Base-by-base conservation (phyloP, 2,797 vertebrate species). In the Onychomys leucogaster region DNA sequence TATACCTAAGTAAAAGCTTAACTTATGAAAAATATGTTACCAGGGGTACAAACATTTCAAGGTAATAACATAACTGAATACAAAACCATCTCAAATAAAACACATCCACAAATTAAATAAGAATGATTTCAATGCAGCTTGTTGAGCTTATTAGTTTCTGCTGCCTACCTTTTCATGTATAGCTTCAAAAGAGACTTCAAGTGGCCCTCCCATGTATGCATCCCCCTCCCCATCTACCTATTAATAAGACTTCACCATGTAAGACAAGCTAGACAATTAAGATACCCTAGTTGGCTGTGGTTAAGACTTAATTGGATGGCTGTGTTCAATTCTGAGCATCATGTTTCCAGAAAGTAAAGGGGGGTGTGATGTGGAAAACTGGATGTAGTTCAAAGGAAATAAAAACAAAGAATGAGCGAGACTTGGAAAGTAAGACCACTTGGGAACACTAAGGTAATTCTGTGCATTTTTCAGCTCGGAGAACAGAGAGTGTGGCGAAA, bases 261-360 rank as follows among this genome's bases (percentile, higher is more conserved):
- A 98, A 98, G 98, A 98, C 98, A 98, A 98, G 96, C 0, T 0
- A 98, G 97, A 97, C 96, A 98, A 98, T 98, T 98, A 98, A 97
- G 85, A 55, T 96, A 97, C 94, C 97, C 96, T 97, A 90, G 96
- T 96, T 96, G 98, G 95, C 96, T 97, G 92, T 97, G 96, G 87
- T 97, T 97, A 93, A 95, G 85, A 97, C 93, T 98, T 98, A 98
- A 98, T 98, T 98, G 96, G 98, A 96, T 1, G 90, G 94, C 77
- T 95, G 87, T 98, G 94, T 97, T 98, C 98, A 90, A 96, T 97
- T 98, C n/a, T 96, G 96, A 98, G 97, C 93, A 98, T 97, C 71
- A 94, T 96, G 98, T 97, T 98, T 98, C 98, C 96, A 94, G 97
- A 98, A 96, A 97, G 77, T 90, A 76, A 98, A 89, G 80, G 37